A percentile compares a stretch with the other conserved stretches of the same genome.
Evolutionary conservation across 2,888 invertebrate species (phyloP).

Genomic region (Lasioglossum vierecki): DNA sequence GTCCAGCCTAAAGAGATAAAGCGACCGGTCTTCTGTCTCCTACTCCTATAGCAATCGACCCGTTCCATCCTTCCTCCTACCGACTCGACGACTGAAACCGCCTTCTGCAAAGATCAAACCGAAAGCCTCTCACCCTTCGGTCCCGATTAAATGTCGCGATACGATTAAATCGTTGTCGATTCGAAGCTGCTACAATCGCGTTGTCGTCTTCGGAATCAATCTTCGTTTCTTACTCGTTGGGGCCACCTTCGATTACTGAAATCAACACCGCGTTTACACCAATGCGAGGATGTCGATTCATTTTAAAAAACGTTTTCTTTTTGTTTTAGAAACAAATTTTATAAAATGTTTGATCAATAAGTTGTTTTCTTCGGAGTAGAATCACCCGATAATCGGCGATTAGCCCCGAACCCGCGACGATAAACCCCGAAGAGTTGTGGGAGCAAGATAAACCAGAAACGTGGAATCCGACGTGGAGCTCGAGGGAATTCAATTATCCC

Average conservation of each 20-base stretch:
- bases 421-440: not conserved
- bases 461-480: not conserved
- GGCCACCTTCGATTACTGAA: not conserved
- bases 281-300: too few species aligned
- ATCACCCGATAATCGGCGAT: not conserved
- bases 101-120: not conserved
- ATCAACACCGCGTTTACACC: not conserved
- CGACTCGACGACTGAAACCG: not conserved
- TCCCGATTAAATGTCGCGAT: not conserved
- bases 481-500: constrained; percentile 29
- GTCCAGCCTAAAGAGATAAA: constrained; percentile 25
- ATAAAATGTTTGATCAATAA: too few species aligned
- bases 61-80: not conserved
- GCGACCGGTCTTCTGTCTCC: constrained; percentile 4
- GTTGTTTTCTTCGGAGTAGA: too few species aligned
- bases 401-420: not conserved
- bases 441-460: not conserved
- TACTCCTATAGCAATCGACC: not conserved
- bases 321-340: too few species aligned
- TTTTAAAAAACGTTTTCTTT: too few species aligned
- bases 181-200: not conserved
- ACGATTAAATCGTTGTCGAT: not conserved
- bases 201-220: not conserved
- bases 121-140: not conserved
- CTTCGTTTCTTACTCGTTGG: not conserved